Conservation (phyloP, 2,113 vertebrate genomes). For the Sarotherodon lohbergeri region DNA sequence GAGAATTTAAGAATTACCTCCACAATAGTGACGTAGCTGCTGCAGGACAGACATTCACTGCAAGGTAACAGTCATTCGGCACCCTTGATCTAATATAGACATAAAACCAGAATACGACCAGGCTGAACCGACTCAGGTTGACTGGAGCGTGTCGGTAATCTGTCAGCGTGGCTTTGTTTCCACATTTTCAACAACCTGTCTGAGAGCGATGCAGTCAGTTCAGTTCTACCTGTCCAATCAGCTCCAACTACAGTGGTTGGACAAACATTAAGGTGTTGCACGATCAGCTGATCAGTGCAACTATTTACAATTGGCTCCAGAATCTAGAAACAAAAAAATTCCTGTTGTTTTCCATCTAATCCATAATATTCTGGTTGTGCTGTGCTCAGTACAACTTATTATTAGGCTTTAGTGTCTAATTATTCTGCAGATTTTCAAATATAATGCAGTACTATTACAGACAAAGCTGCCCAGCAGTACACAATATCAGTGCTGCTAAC, state of each 20-base stretch:
- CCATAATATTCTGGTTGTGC: background rate
- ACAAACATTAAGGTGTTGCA: background rate
- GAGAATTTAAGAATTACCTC: background rate
- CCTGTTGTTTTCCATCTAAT: too few species aligned
- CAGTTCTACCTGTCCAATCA: background rate
- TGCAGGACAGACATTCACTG: background rate
- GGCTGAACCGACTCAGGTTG: background rate
- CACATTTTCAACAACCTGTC: background rate
- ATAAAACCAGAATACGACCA: background rate
- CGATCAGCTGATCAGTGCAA: background rate
- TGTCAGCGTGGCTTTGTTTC: background rate
- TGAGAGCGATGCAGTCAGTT: background rate
- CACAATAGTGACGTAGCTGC: background rate
- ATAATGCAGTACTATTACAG: background rate
- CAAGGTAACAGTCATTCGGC: background rate
- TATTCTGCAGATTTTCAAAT: background rate
- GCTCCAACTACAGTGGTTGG: background rate
- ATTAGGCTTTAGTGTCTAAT: background rate
- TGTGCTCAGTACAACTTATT: background rate
- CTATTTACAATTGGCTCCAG: background rate
- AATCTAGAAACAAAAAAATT: background rate
- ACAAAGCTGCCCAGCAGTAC: background rate
- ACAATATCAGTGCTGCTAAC: background rate
- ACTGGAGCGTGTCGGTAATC: background rate
- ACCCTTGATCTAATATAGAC: background rate